These are phyloP conservation scores for Drosophila neonasuta DNA, from an alignment of 2,888 invertebrate species.

Conservation along the genomic window DNA sequence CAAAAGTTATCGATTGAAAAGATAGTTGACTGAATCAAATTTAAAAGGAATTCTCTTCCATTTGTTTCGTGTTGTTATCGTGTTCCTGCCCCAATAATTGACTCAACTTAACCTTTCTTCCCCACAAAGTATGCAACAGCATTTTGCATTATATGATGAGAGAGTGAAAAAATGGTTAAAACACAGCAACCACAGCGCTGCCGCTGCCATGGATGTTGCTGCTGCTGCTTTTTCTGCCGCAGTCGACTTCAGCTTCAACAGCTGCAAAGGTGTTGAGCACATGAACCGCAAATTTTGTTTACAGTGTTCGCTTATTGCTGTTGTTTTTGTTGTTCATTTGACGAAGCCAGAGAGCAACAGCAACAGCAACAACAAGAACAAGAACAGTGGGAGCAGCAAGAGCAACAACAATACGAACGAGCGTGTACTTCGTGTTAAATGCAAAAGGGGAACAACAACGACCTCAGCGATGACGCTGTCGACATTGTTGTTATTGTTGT, in stretches of 20 bases:
- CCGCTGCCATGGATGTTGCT: neutral
- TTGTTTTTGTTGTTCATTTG: slow-evolving; percentile 43
- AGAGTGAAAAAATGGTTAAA: slow-evolving; percentile 3
- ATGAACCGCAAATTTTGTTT: slow-evolving; percentile 77
- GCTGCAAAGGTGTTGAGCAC: slow-evolving; percentile 69
- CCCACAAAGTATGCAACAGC: slow-evolving; percentile 66
- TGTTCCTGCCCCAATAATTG: slow-evolving; percentile 64
- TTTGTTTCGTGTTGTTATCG: slow-evolving; percentile 25
- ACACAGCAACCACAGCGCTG: slow-evolving; percentile 23
- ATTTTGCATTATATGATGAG: slow-evolving; percentile 49
- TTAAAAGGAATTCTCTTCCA: slow-evolving; percentile 17
- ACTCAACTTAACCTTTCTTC: slow-evolving; percentile 64
- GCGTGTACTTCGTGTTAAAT: slow-evolving; percentile 64
- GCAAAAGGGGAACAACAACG: slow-evolving; percentile 53
- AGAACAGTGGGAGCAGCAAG: slow-evolving; percentile 9
- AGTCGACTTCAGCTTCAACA: slow-evolving; percentile 42
- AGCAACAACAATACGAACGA: slow-evolving; percentile 25
- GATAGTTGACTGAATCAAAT: slow-evolving; percentile 2
- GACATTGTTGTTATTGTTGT: slow-evolving; percentile 62
- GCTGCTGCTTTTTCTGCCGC: slow-evolving; percentile 15
- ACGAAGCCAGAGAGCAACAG: slow-evolving; percentile 29
- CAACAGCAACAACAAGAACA: slow-evolving; percentile 25
- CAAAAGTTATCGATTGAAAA: neutral
- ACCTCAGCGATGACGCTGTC: slow-evolving; percentile 63
- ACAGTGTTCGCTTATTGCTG: slow-evolving; percentile 55